Evolutionary conservation across 2,888 invertebrate species (phyloP).

Genomic region (Dynastes tityus): DNA sequence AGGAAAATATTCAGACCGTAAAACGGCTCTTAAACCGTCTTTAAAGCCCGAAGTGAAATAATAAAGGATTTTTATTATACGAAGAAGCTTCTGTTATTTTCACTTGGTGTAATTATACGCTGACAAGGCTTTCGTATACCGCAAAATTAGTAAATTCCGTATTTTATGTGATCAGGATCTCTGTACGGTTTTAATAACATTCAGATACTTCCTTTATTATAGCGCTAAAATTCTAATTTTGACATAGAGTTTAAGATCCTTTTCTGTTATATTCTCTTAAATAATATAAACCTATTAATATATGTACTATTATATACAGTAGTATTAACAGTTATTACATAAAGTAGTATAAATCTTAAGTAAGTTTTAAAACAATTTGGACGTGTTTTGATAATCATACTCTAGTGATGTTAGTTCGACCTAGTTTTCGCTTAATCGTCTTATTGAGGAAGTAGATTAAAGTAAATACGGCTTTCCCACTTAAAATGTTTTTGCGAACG

Average conservation of each 20-base stretch:
- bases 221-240: too few relatives aligned
- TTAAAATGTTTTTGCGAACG: slow-evolving; percentile 10
- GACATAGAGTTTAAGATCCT: too few relatives aligned
- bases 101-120: slow-evolving; percentile 18
- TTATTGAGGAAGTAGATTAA: slow-evolving; percentile 9
- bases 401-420: slow-evolving; percentile 8
- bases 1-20: slow-evolving; percentile 20
- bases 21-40: slow-evolving; percentile 23
- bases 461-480: slow-evolving; percentile 1
- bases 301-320: too few relatives aligned
- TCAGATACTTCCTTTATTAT: too few relatives aligned
- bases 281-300: too few relatives aligned
- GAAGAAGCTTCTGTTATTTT: slow-evolving; percentile 29
- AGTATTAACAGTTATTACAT: too few relatives aligned
- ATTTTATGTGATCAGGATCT: neutral
- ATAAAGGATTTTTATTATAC: slow-evolving; percentile 35
- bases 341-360: too few relatives aligned
- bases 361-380: too few relatives aligned
- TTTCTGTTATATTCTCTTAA: too few relatives aligned
- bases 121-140: slow-evolving; percentile 5
- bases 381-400: neutral
- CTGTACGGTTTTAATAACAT: slow-evolving; percentile 1
- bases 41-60: slow-evolving; percentile 8
- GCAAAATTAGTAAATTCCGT: neutral
- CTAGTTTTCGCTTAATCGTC: neutral